Base-by-base conservation (phyloP, 2,113 vertebrate species). In the Plecturocebus donacophilus region DNA sequence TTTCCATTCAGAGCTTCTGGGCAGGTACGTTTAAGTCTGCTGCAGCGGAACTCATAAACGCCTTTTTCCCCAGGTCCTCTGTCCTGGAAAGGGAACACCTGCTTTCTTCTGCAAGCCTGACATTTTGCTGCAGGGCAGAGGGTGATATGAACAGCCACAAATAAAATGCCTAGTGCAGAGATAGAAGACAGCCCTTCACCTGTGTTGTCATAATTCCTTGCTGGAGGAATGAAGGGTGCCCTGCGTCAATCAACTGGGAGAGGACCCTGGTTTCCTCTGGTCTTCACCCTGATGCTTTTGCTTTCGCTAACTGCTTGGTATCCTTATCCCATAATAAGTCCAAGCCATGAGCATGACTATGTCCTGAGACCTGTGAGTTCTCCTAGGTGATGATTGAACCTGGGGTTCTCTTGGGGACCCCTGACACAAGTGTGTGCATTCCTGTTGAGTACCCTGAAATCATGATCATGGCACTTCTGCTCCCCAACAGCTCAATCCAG, bases 291-390 rank as follows among this genome's bases (percentile, higher is more conserved):
- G 0, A 21, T 0, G 7, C 23, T 45, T n/a, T 8, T 42, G 21
- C 82, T n/a, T 47, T 68, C 13, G 49, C 42, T 25, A 42, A 82
- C 11, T 25, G 3, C 21, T 13, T 25, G 2, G 66, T 3, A 35
- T 35, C 35, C 2, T 8, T 35, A 30, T 1, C 0, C 25, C 32
- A 9, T 13, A 3, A 8, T 10, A n/a, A 42, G 17, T 42, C 38
- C 23, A 1, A 40, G 27, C 4, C 13, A 20, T 12, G 1, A 32
- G 14, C n/a, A 35, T 1, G 30, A 25, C 17, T 27, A 4, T 2
- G n/a, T 40, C 40, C 23, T 49, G 0, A 19, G 27, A 64, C 21
- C 30, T 56, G 1, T 23, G 35, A 64, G 35, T 35, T 35, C 47
- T 54, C 19, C 58, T 19, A n/a, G 25, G 3, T 2, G 42, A n/a